Percentiles rank a stretch among this genome's conserved stretches.
Conservation (phyloP, 2,113 vertebrate species). For the Hypanus sabinus region DNA sequence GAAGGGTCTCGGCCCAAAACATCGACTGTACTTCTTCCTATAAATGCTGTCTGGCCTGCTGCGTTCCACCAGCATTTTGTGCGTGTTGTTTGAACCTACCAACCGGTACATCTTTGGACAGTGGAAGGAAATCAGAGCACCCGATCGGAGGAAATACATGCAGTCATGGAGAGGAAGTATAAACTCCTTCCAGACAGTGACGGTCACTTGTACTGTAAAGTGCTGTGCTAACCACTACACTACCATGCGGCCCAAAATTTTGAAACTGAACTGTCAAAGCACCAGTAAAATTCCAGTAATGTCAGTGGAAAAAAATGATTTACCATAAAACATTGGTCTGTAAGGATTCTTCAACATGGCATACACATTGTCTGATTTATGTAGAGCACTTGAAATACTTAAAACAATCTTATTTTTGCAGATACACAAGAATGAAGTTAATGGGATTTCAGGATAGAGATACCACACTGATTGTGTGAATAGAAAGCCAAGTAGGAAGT, state of each 20-base stretch:
- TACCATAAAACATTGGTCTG: not conserved
- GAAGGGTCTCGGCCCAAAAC: too few species aligned
- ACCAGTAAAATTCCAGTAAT: not conserved
- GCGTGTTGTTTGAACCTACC: too few species aligned
- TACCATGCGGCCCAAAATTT: not conserved
- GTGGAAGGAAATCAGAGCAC: too few species aligned
- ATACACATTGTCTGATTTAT: not conserved
- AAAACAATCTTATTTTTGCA: not conserved
- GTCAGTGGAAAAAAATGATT: not conserved
- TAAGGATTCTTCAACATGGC: not conserved
- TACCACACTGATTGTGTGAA: not conserved
- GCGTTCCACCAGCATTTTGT: too few species aligned
- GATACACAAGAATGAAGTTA: not conserved
- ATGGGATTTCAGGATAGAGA: not conserved
- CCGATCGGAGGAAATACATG: too few species aligned
- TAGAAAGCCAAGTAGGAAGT: not conserved
- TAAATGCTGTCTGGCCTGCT: too few species aligned
- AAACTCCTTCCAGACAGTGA: too few species aligned
- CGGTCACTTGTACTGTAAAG: too few species aligned
- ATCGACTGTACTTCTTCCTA: too few species aligned
- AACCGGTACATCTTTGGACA: too few species aligned
- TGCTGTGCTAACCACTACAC: too few species aligned
- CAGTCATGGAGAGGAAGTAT: too few species aligned
- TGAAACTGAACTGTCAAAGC: not conserved
- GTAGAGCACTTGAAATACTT: not conserved